Conservation (phyloP, 2,797 vertebrate genomes). For the Hoplostethus mediterraneus region DNA sequence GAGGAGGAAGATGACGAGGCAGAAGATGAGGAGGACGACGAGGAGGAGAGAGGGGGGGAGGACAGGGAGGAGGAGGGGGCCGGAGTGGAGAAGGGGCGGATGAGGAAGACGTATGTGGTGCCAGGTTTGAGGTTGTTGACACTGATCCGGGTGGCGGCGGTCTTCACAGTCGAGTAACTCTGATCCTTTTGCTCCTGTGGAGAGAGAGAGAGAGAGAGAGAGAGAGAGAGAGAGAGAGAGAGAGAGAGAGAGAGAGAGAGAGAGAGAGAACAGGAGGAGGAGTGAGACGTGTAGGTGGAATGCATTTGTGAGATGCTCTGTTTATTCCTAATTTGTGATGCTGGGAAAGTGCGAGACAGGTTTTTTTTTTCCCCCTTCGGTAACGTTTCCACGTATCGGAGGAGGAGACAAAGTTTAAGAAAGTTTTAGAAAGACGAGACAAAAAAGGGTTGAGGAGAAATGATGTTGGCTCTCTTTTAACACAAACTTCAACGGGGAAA, state of each 20-base stretch:
- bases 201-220: slow-evolving; percentile 39
- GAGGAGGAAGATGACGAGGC: slow-evolving; percentile 74
- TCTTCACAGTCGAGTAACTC: slow-evolving; percentile 95
- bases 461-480: slow-evolving; percentile 2
- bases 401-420: neutral
- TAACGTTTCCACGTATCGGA: slow-evolving; percentile 9
- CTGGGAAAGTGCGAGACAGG: slow-evolving; percentile 11
- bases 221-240: slow-evolving; percentile 8
- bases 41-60: slow-evolving; percentile 81
- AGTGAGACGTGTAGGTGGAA: slow-evolving; percentile 59
- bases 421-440: slow-evolving; percentile 9
- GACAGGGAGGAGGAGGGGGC: slow-evolving; percentile 76
- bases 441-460: neutral
- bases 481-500: slow-evolving; percentile 1
- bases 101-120: slow-evolving; percentile 95
- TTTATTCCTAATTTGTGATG: slow-evolving; percentile 38
- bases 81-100: slow-evolving; percentile 85
- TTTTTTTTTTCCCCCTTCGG: neutral
- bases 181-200: slow-evolving; percentile 94
- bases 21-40: slow-evolving; percentile 80
- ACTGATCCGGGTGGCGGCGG: slow-evolving; percentile 88
- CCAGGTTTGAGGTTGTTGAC: slow-evolving; percentile 95
- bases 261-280: neutral
- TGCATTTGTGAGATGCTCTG: slow-evolving; percentile 36
- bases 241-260: slow-evolving; percentile 16